Evolutionary conservation across 2,888 invertebrate species (phyloP), one percentile per base, ranked within the genome.

Genomic region (Drosophila pseudotakahashii): DNA sequence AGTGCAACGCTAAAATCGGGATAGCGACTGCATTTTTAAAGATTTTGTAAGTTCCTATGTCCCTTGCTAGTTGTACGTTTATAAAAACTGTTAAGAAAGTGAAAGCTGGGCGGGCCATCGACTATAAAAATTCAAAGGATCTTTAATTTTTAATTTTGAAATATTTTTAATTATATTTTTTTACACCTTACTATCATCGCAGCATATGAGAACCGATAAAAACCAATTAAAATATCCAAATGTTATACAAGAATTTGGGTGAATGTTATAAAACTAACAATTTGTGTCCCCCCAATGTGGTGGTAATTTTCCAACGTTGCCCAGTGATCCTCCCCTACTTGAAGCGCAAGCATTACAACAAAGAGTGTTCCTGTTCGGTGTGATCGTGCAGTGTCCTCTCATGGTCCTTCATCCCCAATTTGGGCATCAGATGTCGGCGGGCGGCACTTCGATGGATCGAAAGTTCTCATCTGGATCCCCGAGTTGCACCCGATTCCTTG

Each of bases 261-360:
- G 6, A 14, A 6, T 19, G 37, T 13, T 14, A 14, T 11, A 4
- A 13, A 48, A 59, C 59, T 13, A 59, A 23, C 13, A 59, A 59
- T 59, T 59, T 59, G 41, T 10, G 59, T 34, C 55, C 41, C 41
- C 23, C 59, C 30, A 23, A 41, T 23, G 11, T 4, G 54, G 54
- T 36, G 19, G n/a, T 19, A 7, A 7, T 2, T 16, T 16, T 11
- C n/a, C 5, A 58, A 30, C 30, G 30, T 19, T n/a, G 16, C 1
- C 16, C 2, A 16, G 30, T 19, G 14, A 44, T 23, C 64, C 37
- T 64, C 64, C 64, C 64, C 64, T 64, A 23, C 10, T 10, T 2
- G 39, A 47, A 6, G 45, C 66, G 64, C 64, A 64, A 64, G 39
- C 64, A 64, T 45, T 64, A 64, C 64, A 64, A 64, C 51, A 39